Evolutionary conservation across 2,797 vertebrate genomes (phyloP), one percentile per base, ranked within the genome.

Genomic region (Sparidentex hasta): DNA sequence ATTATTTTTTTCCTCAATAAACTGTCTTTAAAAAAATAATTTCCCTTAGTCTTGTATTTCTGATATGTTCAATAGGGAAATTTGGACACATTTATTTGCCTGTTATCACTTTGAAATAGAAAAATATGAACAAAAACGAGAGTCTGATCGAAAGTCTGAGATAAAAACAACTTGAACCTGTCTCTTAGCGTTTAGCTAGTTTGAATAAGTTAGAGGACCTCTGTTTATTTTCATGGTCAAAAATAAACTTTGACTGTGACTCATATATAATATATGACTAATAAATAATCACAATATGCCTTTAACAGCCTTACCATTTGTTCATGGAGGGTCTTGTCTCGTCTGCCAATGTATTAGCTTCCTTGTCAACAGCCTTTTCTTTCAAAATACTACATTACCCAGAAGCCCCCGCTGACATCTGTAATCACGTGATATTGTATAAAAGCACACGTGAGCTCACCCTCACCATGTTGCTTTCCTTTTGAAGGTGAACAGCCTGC

Each of bases 401-500:
- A 91, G 80, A 83, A 76, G 27, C 0, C 89, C 21, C 25, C 0
- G 75, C 3, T 1, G 25, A 0, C 12, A 4, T 1, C 0, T 6
- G 0, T 7, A 2, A 7, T 56, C 88, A 88, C 57, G 75, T 83
- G 88, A 65, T 1, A 2, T 74, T 76, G 71, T 14, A 67, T 83
- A 84, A 84, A 69, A 59, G 5, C 5, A 3, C 80, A 78, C 68
- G 88, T 83, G 76, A 48, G 0, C 1, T 0, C 0, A 1, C 1
- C 54, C 2, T 2, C 3, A 2, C 12, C 57, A 33, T 44, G 81
- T 23, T 66, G 16, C 18, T 74, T 80, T 66, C 73, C 3, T 51
- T 69, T 51, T 91, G 93, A 93, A 93, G 91, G 92, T 90, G 89
- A 93, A 82, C 14, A 21, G 2, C 55, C 21, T 3, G 1, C 5